A percentile compares a stretch with the other conserved stretches of the same genome.
These are phyloP conservation scores for Tortricodes alternella DNA, from an alignment of 2,888 invertebrate genomes.

Conservation along the genomic window DNA sequence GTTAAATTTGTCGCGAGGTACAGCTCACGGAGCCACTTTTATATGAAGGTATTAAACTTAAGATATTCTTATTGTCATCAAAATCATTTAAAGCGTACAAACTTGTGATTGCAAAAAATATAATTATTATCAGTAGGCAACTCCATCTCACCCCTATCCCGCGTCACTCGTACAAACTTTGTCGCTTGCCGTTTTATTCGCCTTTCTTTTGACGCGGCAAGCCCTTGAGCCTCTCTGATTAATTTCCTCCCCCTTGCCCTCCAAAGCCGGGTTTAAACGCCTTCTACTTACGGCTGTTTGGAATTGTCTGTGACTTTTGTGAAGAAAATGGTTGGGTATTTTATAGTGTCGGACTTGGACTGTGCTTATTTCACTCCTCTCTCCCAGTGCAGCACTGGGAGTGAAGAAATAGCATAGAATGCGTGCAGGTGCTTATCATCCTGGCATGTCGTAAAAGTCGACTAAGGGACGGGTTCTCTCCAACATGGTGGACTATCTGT, in stretches of 20 bases:
- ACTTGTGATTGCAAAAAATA: neutral
- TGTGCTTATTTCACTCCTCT: no score
- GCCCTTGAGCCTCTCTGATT: constrained; percentile 79
- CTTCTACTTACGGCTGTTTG: constrained; percentile 30
- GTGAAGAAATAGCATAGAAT: no score
- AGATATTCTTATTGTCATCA: no score
- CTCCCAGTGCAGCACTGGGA: no score
- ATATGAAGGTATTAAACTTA: no score
- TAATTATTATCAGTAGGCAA: constrained; percentile 10
- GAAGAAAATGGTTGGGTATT: constrained; percentile 12
- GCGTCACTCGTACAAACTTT: constrained; percentile 62
- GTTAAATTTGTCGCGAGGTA: no score
- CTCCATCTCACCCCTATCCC: constrained; percentile 44
- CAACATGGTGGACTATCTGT: no score
- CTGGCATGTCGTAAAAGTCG: no score
- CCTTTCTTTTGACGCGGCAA: constrained; percentile 82
- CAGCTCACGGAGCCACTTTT: no score
- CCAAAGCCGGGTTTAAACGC: constrained; percentile 41
- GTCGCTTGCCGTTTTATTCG: constrained; percentile 82
- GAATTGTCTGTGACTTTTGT: constrained; percentile 24
- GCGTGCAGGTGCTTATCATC: no score
- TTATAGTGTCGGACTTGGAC: neutral
- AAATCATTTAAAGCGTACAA: no score
- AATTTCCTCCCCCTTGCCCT: constrained; percentile 65
- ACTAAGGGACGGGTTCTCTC: no score